These are phyloP conservation scores for Solenodon paradoxus DNA, from an alignment of 2,113 vertebrate species.

Conservation along the genomic window DNA sequence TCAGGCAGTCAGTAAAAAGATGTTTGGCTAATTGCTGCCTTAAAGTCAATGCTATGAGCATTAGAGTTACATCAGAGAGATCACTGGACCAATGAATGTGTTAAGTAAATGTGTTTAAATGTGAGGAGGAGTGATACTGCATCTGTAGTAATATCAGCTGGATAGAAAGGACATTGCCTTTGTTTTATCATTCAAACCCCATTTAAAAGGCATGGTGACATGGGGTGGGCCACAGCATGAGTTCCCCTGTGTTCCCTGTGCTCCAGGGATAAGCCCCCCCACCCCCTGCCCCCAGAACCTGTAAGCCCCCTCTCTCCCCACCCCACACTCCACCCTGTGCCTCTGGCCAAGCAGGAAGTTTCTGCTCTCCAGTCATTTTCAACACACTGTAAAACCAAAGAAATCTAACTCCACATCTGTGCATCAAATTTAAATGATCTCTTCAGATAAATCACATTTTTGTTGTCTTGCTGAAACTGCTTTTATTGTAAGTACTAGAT, in stretches of 20 bases:
- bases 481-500: background rate
- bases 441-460: background rate
- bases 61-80: background rate
- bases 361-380: background rate
- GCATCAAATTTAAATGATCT: background rate
- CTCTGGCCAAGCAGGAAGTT: background rate
- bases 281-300: background rate
- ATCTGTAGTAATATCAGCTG: background rate
- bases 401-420: background rate
- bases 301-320: background rate
- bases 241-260: too few species aligned
- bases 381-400: background rate
- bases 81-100: background rate
- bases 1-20: background rate
- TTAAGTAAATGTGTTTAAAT: background rate
- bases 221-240: fast-evolving
- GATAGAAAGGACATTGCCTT: background rate
- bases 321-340: background rate
- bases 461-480: background rate
- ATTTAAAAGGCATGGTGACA: background rate
- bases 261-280: background rate
- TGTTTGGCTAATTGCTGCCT: background rate
- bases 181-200: background rate
- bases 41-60: background rate
- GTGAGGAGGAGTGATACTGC: background rate